Evolutionary conservation across 1,140 invertebrate genomes (phyloP).

Genomic region (Campoletis sonorensis): DNA sequence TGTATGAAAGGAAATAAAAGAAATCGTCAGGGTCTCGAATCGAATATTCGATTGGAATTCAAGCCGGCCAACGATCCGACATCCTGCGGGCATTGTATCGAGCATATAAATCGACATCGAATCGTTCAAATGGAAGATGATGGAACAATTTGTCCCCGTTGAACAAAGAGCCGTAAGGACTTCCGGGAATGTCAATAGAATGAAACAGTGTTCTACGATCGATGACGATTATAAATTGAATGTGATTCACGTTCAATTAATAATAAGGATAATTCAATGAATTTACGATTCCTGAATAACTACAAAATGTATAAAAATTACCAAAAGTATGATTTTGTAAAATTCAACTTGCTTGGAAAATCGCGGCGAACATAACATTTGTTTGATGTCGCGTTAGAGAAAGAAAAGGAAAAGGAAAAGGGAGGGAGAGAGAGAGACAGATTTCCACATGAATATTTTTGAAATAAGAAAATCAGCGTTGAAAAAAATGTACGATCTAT

Average conservation of each 20-base stretch:
- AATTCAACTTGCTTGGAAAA: too few relatives aligned
- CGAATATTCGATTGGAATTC: conserved; percentile 1
- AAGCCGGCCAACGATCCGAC: background rate
- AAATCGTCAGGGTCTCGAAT: background rate
- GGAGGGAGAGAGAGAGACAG: too few relatives aligned
- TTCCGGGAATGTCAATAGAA: background rate
- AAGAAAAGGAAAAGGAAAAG: too few relatives aligned
- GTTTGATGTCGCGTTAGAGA: too few relatives aligned
- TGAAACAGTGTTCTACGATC: background rate
- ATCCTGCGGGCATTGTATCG: background rate
- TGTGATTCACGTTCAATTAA: too few relatives aligned
- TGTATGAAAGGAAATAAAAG: background rate
- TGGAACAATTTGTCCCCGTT: background rate
- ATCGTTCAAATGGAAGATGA: conserved; percentile 11
- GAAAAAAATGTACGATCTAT: conserved; percentile 4
- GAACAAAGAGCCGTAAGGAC: background rate
- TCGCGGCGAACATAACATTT: too few relatives aligned
- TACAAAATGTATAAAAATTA: too few relatives aligned
- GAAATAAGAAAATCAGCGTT: background rate
- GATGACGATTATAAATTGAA: background rate
- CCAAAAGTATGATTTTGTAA: too few relatives aligned
- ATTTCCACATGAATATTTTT: too few relatives aligned
- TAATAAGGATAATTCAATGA: too few relatives aligned
- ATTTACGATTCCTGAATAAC: too few relatives aligned
- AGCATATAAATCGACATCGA: conserved; percentile 21